Percentiles rank a stretch among this genome's conserved stretches.
These are phyloP conservation scores for Trichonephila clavata DNA, from an alignment of 1,140 invertebrate genomes.

Conservation along the genomic window DNA sequence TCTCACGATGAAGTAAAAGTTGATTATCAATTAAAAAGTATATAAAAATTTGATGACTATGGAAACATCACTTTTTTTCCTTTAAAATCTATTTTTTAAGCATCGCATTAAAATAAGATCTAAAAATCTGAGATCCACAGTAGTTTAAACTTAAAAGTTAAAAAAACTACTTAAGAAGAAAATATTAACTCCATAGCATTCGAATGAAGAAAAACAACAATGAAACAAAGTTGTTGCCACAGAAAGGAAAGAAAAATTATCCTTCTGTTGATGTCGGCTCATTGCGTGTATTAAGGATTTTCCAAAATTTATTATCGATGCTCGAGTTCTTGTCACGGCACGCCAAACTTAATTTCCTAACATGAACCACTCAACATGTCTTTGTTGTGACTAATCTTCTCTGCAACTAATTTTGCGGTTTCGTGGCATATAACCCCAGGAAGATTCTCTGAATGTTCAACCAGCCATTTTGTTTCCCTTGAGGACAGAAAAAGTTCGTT, in stretches of 20 bases:
- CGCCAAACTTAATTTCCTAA: conserved; percentile 11
- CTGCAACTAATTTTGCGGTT: conserved; percentile 19
- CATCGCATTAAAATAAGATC: too few species aligned
- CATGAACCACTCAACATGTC: background rate
- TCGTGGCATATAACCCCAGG: conserved; percentile 27
- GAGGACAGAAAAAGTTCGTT: background rate
- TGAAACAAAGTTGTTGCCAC: background rate
- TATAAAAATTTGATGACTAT: too few species aligned
- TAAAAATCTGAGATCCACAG: too few species aligned
- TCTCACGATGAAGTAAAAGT: too few species aligned
- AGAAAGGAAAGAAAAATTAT: background rate
- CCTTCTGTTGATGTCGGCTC: background rate
- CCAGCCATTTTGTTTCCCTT: conserved; percentile 18
- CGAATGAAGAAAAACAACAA: background rate
- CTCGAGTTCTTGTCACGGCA: conserved; percentile 25
- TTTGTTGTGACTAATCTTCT: conserved; percentile 36
- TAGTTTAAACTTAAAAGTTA: too few species aligned
- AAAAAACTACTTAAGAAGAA: too few species aligned
- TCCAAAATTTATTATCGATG: conserved; percentile 24
- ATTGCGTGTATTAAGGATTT: background rate
- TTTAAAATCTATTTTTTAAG: too few species aligned
- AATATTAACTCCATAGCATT: too few species aligned
- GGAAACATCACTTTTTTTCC: too few species aligned
- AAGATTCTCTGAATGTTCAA: background rate
- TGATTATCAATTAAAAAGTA: too few species aligned